Evolutionary conservation across 2,888 invertebrate genomes (phyloP).

Genomic region (Euclidia mi): DNA sequence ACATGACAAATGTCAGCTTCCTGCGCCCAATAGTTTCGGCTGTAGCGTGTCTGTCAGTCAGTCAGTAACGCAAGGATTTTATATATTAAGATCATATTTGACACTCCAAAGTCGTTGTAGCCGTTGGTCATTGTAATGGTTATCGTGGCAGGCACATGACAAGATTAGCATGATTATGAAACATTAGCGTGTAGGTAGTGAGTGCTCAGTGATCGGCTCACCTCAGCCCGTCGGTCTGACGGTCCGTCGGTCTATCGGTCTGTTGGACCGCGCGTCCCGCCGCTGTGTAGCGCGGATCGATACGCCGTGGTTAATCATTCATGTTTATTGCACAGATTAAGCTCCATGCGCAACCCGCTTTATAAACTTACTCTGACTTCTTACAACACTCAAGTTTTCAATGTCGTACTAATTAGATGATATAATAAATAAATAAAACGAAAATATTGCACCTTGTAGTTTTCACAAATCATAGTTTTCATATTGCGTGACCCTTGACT

Average conservation of each 20-base stretch:
- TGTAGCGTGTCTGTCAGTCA: no score
- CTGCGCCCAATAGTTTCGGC: no score
- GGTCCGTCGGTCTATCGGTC: neutral
- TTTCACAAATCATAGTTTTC: no score
- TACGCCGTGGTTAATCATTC: slow-evolving; percentile 30
- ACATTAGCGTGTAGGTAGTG: neutral
- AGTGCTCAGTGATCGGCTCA: slow-evolving; percentile 1
- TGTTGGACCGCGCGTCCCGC: no score
- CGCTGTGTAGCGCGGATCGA: no score
- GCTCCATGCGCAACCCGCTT: slow-evolving; percentile 5
- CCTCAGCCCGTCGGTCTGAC: neutral
- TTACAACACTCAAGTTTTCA: neutral
- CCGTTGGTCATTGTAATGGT: neutral
- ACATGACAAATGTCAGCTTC: no score
- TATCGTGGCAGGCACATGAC: neutral
- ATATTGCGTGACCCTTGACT: no score
- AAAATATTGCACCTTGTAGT: no score
- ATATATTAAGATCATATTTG: no score
- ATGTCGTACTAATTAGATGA: neutral
- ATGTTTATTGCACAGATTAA: slow-evolving; percentile 38
- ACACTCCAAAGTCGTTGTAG: no score
- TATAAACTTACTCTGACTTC: neutral
- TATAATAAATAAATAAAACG: no score
- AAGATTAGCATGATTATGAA: slow-evolving; percentile 10
- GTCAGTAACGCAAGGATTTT: no score